Conservation (phyloP, 2,888 invertebrate genomes). For the Trachelus stipa region DNA sequence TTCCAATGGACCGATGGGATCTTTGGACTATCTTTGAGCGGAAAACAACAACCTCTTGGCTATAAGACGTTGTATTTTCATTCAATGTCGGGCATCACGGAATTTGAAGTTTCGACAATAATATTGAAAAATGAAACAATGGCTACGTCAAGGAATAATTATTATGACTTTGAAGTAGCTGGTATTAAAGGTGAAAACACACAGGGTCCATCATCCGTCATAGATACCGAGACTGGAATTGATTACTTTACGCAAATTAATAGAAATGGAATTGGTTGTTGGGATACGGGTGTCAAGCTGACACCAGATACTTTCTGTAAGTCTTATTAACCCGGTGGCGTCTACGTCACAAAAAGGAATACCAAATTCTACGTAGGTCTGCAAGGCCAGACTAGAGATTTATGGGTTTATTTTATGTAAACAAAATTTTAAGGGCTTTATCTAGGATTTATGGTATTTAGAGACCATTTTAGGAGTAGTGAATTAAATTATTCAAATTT, state of each 20-base stretch:
- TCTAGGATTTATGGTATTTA: too few species aligned
- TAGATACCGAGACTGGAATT: constrained; percentile 76
- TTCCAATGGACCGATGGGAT: constrained; percentile 91
- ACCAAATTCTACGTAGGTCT: too few species aligned
- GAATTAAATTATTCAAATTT: too few species aligned
- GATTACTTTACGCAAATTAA: constrained; percentile 83
- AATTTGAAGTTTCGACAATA: constrained; percentile 82
- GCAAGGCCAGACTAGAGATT: too few species aligned
- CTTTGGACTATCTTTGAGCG: constrained; percentile 79
- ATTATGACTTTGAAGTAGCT: constrained; percentile 76
- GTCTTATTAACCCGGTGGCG: constrained; percentile 21
- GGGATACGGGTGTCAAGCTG: constrained; percentile 79
- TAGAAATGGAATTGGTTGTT: constrained; percentile 83
- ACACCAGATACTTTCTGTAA: constrained; percentile 70
- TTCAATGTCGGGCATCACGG: constrained; percentile 82
- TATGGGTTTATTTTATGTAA: too few species aligned
- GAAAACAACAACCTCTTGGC: constrained; percentile 67
- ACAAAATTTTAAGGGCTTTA: too few species aligned
- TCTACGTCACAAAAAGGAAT: too few species aligned
- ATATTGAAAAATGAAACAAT: constrained; percentile 79
- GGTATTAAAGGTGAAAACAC: constrained; percentile 79
- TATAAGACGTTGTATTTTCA: constrained; percentile 84
- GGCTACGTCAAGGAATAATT: constrained; percentile 75
- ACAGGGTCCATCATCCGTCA: constrained; percentile 81
- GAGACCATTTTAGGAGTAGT: too few species aligned